Conservation (phyloP, 2,888 invertebrate species). For the Physocephala rufipes region DNA sequence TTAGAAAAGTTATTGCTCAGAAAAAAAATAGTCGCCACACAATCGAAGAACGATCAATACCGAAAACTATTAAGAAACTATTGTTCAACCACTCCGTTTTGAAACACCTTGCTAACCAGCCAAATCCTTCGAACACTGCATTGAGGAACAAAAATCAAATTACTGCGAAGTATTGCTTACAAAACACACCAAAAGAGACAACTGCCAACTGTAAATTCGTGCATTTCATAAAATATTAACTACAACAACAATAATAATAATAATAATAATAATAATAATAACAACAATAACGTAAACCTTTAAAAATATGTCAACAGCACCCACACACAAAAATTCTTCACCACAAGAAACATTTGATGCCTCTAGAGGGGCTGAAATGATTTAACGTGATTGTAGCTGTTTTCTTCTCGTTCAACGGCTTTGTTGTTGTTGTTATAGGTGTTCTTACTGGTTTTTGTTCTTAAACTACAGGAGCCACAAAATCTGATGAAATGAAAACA, state of each 20-base stretch:
- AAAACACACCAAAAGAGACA: not conserved
- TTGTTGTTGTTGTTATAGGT: conserved; percentile 9
- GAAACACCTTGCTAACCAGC: too few relatives aligned
- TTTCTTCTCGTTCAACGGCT: not conserved
- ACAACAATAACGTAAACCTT: conserved; percentile 9
- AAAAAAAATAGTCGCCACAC: not conserved
- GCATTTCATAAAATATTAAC: not conserved
- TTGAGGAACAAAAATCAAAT: not conserved
- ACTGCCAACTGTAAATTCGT: too few relatives aligned
- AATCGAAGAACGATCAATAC: not conserved
- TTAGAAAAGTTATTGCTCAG: too few relatives aligned
- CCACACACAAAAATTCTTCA: conserved; percentile 17
- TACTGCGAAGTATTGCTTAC: conserved; percentile 17
- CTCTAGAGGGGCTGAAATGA: too few relatives aligned
- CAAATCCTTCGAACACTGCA: too few relatives aligned
- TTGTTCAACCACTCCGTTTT: too few relatives aligned
- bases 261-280: conserved; percentile 10
- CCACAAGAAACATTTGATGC: conserved; percentile 2
- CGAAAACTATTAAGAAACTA: too few relatives aligned
- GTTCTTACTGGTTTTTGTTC: conserved; percentile 18
- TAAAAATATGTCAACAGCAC: conserved; percentile 37
- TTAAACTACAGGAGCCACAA: conserved; percentile 41
- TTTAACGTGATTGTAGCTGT: too few relatives aligned
- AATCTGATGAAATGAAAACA: conserved; percentile 35
- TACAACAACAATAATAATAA: not conserved